Base-by-base conservation (phyloP, 2,113 vertebrate genomes). In the Pandion haliaetus region DNA sequence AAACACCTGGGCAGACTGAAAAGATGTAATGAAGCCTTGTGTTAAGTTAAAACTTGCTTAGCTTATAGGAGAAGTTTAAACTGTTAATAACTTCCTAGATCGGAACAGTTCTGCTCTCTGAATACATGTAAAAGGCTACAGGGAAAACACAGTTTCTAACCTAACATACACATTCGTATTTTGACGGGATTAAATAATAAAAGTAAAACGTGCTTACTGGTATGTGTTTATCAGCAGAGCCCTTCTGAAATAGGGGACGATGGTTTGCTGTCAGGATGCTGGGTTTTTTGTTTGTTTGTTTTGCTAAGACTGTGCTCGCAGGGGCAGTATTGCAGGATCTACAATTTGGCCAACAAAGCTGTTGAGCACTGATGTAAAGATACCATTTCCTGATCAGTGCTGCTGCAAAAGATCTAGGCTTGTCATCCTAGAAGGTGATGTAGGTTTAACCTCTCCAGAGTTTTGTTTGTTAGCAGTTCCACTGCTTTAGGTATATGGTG, bases 401-500 rank as follows among this genome's bases (percentile, higher is more conserved):
- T 81, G 54, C 61, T 87, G 71, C 52, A 29, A 57, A 52, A 89
- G 45, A 26, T 57, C 11, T 15, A 19, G 19, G 52, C 19, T 6
- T 71, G 32, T 40, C 32, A 13, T 59, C 44, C 54, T 73, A 19
- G 78, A 50, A 50, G 38, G 28, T 73, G 49, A 2, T 73, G 28
- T 28, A 31, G 49, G 25, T 55, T 71, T 80, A 40, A 44, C 40
- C 17, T 85, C 50, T 69, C 29, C n/a, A 28, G 49, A 21, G 19
- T 18, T 29, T 49, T 40, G 12, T 17, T 91, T 38, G 12, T 55
- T 77, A 45, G 47, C 42, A 86, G 38, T 21, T 40, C 2, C 1
- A 12, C 38, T 76, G 44, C 21, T 67, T 17, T 45, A 49, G 36
- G 19, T 76, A 14, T 50, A 9, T 0, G 0, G 6, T 57, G 36